A percentile compares a stretch with the other conserved stretches of the same genome.
Evolutionary conservation across 1,140 invertebrate species (phyloP).

Genomic region (Callitettix versicolor): DNA sequence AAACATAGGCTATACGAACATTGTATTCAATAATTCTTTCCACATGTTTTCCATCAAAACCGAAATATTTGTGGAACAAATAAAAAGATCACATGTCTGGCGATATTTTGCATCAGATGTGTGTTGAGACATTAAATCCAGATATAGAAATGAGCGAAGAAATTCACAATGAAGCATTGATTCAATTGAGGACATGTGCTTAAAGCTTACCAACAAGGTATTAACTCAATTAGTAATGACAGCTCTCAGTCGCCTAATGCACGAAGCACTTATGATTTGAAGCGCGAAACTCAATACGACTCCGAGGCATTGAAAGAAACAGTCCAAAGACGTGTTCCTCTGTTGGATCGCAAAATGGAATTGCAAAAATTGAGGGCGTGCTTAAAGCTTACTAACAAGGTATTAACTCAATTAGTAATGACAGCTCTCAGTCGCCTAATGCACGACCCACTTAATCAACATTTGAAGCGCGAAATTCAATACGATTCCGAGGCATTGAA

Average conservation of each 20-base stretch:
- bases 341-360: too few species aligned
- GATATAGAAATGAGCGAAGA: constrained; percentile 25
- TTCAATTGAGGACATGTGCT: constrained; percentile 33
- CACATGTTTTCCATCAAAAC: constrained; percentile 28
- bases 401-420: too few species aligned
- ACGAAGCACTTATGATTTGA: neutral
- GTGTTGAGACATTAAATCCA: constrained; percentile 9
- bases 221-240: constrained; percentile 16
- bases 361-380: too few species aligned
- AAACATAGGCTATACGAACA: constrained; percentile 33
- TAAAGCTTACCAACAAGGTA: constrained; percentile 22
- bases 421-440: too few species aligned
- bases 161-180: constrained; percentile 29
- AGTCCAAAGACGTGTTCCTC: too few species aligned
- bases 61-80: constrained; percentile 29
- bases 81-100: constrained; percentile 29
- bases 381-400: too few species aligned
- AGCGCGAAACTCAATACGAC: too few species aligned
- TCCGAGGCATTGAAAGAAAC: too few species aligned
- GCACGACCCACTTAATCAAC: too few species aligned
- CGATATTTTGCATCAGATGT: constrained; percentile 28
- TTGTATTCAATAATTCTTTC: constrained; percentile 34
- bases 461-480: too few species aligned
- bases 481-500: too few species aligned
- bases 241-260: constrained; percentile 1